Evolutionary conservation across 2,797 vertebrate genomes (phyloP).

Genomic region (Trachurus trachurus): DNA sequence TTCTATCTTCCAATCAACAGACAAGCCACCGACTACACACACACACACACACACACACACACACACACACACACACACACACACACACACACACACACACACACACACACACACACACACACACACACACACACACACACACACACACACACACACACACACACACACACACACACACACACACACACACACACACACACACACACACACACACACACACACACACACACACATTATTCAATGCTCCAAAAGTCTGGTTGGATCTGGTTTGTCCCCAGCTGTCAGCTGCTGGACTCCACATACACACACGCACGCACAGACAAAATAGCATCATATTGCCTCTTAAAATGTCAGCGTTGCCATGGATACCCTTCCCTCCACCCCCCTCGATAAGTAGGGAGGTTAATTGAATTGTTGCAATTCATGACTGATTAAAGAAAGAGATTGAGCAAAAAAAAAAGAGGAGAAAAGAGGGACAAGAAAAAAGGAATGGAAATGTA

Average conservation of each 20-base stretch:
- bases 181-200: conserved; percentile 19
- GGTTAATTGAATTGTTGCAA: conserved; percentile 81
- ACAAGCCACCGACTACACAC: conserved; percentile 47
- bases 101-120: conserved; percentile 18
- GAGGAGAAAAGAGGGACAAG: background rate
- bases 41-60: conserved; percentile 6
- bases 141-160: conserved; percentile 18
- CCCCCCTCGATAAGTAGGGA: conserved; percentile 63
- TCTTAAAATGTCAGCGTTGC: conserved; percentile 79
- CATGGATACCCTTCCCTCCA: conserved; percentile 63
- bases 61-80: conserved; percentile 18
- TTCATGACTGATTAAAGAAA: conserved; percentile 60
- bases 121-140: conserved; percentile 18
- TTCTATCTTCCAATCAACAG: conserved; percentile 65
- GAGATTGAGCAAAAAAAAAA: conserved; percentile 33
- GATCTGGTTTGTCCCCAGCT: conserved; percentile 80
- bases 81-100: conserved; percentile 18
- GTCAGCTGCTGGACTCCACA: conserved; percentile 76
- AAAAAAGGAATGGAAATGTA: conserved; percentile 4
- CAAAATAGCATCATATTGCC: conserved; percentile 63
- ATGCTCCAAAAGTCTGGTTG: conserved; percentile 66
- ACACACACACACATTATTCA: conserved; percentile 42
- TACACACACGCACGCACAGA: background rate
- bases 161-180: conserved; percentile 18
- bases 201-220: conserved; percentile 18